These are phyloP conservation scores for Celastrina argiolus DNA, from an alignment of 2,888 invertebrate species.

Conservation along the genomic window DNA sequence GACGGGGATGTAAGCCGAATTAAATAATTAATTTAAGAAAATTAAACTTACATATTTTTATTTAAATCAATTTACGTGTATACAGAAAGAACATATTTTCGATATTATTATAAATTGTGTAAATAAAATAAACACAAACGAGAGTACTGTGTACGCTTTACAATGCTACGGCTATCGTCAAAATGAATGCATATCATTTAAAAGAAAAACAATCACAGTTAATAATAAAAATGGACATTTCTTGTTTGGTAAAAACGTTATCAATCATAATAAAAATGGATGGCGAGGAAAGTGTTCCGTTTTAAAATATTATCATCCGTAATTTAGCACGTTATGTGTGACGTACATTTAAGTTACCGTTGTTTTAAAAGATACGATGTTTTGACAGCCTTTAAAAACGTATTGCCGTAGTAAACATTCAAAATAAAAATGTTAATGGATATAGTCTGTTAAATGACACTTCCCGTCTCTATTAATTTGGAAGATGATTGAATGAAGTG, in stretches of 20 bases:
- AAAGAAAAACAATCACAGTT: not conserved
- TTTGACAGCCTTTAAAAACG: constrained; percentile 3
- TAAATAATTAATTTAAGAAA: not conserved
- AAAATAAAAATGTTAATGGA: not conserved
- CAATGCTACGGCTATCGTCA: no score
- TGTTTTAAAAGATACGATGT: constrained; percentile 5
- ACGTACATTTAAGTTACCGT: not conserved
- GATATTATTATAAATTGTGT: no score
- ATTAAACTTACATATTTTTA: not conserved
- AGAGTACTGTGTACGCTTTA: not conserved
- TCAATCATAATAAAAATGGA: not conserved
- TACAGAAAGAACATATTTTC: no score
- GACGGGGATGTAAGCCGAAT: not conserved
- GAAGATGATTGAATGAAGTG: not conserved
- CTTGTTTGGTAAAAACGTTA: not conserved
- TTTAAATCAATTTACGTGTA: no score
- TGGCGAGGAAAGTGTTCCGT: not conserved
- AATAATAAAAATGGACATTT: not conserved
- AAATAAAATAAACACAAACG: not conserved
- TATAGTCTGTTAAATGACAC: not conserved
- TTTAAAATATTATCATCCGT: not conserved
- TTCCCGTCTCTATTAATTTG: not conserved
- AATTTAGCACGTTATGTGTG: not conserved
- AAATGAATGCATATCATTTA: not conserved
- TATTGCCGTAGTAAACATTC: not conserved